These are phyloP conservation scores for Drosophila subpulchrella DNA, from an alignment of 1,140 invertebrate species.

Conservation along the genomic window DNA sequence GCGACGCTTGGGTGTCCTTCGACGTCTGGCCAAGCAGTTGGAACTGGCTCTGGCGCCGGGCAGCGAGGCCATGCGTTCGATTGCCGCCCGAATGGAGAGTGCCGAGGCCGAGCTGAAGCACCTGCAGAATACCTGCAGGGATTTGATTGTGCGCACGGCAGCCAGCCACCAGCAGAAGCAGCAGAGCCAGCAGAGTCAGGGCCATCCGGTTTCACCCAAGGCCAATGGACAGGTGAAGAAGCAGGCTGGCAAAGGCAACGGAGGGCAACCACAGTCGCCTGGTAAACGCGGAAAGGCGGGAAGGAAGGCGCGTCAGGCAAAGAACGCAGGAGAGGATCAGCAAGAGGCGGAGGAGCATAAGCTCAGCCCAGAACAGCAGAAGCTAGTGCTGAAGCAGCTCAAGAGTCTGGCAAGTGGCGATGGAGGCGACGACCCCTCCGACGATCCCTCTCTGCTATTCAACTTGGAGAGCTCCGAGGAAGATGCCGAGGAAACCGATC, in stretches of 20 bases:
- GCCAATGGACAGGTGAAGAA: slow-evolving; percentile 36
- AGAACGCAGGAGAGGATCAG: slow-evolving; percentile 6
- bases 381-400: slow-evolving; percentile 34
- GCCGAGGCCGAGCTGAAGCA: slow-evolving; percentile 92
- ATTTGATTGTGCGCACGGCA: slow-evolving; percentile 89
- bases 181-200: slow-evolving; percentile 44
- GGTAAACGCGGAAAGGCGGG: slow-evolving; percentile 48
- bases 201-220: slow-evolving; percentile 17
- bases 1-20: slow-evolving; percentile 88
- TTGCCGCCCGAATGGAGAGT: slow-evolving; percentile 89
- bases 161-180: slow-evolving; percentile 84
- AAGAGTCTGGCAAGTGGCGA: slow-evolving; percentile 37
- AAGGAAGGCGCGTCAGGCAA: slow-evolving; percentile 41
- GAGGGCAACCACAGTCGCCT: slow-evolving; percentile 23
- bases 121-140: slow-evolving; percentile 91
- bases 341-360: not conserved
- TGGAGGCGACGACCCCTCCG: slow-evolving; percentile 72
- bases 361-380: slow-evolving; percentile 33
- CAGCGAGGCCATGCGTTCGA: slow-evolving; percentile 87
- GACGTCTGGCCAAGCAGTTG: slow-evolving; percentile 88
- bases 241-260: slow-evolving; percentile 28
- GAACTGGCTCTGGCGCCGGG: slow-evolving; percentile 88
- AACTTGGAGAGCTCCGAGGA: slow-evolving; percentile 65
- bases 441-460: slow-evolving; percentile 72
- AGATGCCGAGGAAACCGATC: slow-evolving; percentile 78